Evolutionary conservation across 1,140 invertebrate genomes (phyloP).

Genomic region (Cryptotermes secundus): DNA sequence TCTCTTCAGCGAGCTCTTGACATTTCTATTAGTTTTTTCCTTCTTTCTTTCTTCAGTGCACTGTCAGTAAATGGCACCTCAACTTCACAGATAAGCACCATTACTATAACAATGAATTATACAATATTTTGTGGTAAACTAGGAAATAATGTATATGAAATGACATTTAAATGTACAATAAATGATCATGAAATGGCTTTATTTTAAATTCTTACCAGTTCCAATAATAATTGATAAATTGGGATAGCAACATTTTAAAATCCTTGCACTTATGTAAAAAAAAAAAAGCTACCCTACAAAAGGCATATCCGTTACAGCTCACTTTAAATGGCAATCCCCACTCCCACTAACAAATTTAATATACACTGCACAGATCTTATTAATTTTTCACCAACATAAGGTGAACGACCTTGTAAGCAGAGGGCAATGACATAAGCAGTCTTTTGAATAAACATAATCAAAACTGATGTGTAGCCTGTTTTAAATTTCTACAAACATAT

Average conservation of each 20-base stretch:
- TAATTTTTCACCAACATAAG: background rate
- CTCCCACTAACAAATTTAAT: background rate
- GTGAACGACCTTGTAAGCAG: background rate
- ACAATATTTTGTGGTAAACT: too few relatives aligned
- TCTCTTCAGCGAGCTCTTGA: too few relatives aligned
- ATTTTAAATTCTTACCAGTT: slow-evolving; percentile 11
- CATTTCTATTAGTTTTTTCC: too few relatives aligned
- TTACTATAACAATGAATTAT: background rate
- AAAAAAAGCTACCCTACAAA: background rate
- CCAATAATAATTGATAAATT: slow-evolving; percentile 9
- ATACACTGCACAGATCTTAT: background rate
- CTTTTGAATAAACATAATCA: too few relatives aligned
- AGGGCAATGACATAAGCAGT: too few relatives aligned
- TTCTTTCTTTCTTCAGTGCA: too few relatives aligned
- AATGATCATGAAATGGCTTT: background rate
- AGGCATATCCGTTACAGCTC: slow-evolving; percentile 3
- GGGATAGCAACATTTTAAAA: slow-evolving; percentile 21
- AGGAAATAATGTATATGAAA: background rate
- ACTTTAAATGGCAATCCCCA: background rate
- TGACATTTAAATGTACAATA: background rate
- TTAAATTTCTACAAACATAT: slow-evolving; percentile 2
- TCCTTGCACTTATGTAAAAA: background rate
- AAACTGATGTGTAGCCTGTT: background rate
- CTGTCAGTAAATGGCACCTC: too few relatives aligned
- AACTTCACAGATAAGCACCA: too few relatives aligned